Evolutionary conservation across 2,888 invertebrate species (phyloP).

Genomic region (Lasioglossum marginatum): DNA sequence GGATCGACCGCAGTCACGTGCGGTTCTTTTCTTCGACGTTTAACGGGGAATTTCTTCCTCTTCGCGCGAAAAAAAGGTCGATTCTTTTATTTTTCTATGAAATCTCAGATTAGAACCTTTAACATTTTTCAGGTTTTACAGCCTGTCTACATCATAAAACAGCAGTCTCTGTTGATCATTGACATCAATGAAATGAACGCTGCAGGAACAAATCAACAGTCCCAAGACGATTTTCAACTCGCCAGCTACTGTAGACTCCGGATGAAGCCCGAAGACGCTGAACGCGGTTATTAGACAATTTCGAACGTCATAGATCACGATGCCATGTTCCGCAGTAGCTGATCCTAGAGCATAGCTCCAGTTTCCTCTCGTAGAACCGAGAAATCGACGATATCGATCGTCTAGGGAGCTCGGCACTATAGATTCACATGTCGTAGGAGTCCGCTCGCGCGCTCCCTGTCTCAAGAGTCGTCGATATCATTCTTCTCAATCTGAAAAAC

Average conservation of each 20-base stretch:
- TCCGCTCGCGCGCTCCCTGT: background rate
- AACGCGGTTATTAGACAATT: background rate
- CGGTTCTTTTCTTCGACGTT: background rate
- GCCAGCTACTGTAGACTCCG: background rate
- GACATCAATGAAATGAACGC: background rate
- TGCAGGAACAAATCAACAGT: background rate
- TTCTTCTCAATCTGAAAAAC: constrained; percentile 16
- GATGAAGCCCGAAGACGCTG: background rate
- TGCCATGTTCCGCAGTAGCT: background rate
- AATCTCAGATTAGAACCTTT: background rate
- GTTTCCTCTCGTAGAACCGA: background rate
- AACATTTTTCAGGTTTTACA: background rate
- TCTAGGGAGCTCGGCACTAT: background rate
- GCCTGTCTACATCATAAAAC: no score
- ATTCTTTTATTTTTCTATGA: background rate
- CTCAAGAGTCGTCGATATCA: constrained; percentile 22
- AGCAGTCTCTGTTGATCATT: background rate
- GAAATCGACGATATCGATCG: constrained; percentile 10
- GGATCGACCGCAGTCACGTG: background rate
- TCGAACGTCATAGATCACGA: background rate
- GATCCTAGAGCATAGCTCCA: background rate
- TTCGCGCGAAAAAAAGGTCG: background rate
- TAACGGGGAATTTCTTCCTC: background rate
- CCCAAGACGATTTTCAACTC: background rate
- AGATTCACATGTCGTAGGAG: constrained; percentile 7